Evolutionary conservation across 37 sponge, comb jelly and placozoan species (phyloP).

Genomic region (Haliclona indistincta): DNA sequence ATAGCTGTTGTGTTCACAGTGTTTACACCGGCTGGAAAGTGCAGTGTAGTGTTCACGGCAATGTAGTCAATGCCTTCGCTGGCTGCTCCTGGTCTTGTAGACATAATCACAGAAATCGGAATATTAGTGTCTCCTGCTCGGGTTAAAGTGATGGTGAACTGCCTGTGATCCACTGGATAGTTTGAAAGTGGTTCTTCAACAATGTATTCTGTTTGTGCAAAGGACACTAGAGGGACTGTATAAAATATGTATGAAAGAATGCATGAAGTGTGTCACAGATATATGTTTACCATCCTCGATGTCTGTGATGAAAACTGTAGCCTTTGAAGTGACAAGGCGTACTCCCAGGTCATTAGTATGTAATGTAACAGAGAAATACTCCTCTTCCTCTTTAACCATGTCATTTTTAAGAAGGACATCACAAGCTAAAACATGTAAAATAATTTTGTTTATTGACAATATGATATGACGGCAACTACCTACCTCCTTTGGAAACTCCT

Average conservation of each 20-base stretch:
- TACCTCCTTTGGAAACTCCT: too few species aligned
- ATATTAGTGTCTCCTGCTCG: constrained; percentile 30
- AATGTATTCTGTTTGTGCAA: not conserved
- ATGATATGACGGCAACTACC: too few species aligned
- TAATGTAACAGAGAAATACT: constrained; percentile 2
- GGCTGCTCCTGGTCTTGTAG: constrained; percentile 12
- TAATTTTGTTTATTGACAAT: too few species aligned
- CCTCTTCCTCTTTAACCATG: constrained; percentile 25
- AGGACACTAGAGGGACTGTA: constrained; percentile 11
- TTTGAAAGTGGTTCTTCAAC: constrained; percentile 55
- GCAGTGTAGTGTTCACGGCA: not conserved
- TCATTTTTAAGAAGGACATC: constrained; percentile 19
- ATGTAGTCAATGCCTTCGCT: constrained; percentile 25
- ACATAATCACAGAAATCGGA: constrained; percentile 5
- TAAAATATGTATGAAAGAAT: not conserved
- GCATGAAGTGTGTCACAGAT: not conserved
- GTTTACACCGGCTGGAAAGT: constrained; percentile 1
- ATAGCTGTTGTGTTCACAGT: not conserved
- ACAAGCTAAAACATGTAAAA: too few species aligned
- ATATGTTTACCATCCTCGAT: constrained; percentile 41
- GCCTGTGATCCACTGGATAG: constrained; percentile 10
- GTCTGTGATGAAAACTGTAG: constrained; percentile 26
- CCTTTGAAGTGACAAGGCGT: not conserved
- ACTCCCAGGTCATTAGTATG: not conserved
- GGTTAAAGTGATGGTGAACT: not conserved